A percentile compares a stretch with the other conserved stretches of the same genome.
phyloP scores from a whole-genome alignment of 1,140 invertebrate species.

The Charaxes varanes region DNA sequence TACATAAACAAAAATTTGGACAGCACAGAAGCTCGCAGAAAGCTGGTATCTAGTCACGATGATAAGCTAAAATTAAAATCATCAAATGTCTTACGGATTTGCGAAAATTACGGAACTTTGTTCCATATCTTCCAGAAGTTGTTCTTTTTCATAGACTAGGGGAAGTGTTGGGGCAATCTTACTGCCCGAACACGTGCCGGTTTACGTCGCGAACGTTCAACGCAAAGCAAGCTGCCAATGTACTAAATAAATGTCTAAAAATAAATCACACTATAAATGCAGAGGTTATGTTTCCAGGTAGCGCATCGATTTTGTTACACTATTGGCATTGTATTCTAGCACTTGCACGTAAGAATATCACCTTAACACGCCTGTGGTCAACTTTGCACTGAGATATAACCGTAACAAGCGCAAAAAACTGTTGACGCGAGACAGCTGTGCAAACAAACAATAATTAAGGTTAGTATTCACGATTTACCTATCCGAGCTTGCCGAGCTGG shows the following conservation, averaged over 20 bases:
- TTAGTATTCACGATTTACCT: slow-evolving; percentile 77
- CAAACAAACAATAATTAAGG: slow-evolving; percentile 55
- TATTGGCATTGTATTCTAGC: slow-evolving; percentile 22
- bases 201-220: slow-evolving; percentile 37
- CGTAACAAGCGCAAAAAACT: slow-evolving; percentile 36
- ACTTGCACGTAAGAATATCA: slow-evolving; percentile 31
- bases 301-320: slow-evolving; percentile 16
- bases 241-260: slow-evolving; percentile 68
- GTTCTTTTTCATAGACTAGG: slow-evolving; percentile 13
- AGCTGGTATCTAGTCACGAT: slow-evolving; percentile 30
- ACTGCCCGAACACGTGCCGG: slow-evolving; percentile 45
- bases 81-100: slow-evolving; percentile 48
- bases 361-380: slow-evolving; percentile 29
- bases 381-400: slow-evolving; percentile 40
- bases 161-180: background rate
- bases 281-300: slow-evolving; percentile 54
- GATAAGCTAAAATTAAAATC: slow-evolving; percentile 24
- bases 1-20: slow-evolving; percentile 13
- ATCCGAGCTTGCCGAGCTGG: slow-evolving; percentile 88
- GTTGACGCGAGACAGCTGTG: slow-evolving; percentile 62
- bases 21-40: slow-evolving; percentile 27
- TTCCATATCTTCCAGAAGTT: slow-evolving; percentile 36
- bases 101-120: slow-evolving; percentile 41
- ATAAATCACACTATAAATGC: slow-evolving; percentile 57
- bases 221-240: slow-evolving; percentile 52